A percentile compares a stretch with the other conserved stretches of the same genome.
Conservation (phyloP, 2,113 vertebrate genomes). For the Cyanocitta stelleri region DNA sequence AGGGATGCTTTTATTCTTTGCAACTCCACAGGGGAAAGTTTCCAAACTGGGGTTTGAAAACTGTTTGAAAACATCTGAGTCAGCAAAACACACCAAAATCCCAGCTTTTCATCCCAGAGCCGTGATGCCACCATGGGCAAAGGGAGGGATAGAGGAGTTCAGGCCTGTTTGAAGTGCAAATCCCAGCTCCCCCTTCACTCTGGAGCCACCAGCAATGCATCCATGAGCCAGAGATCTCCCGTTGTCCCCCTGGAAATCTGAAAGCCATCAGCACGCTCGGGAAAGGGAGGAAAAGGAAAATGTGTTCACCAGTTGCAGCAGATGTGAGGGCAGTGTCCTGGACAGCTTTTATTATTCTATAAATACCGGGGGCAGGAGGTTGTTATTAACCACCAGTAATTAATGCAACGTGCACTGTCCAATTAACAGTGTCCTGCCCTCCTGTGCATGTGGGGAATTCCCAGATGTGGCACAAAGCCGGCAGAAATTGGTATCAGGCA, state of each 20-base stretch:
- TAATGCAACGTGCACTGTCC: constrained; percentile 55
- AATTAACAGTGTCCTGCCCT: constrained; percentile 28
- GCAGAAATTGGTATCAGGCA: not conserved
- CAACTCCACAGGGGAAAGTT: not conserved
- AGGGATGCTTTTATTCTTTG: not conserved
- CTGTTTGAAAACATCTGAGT: not conserved
- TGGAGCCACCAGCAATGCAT: not conserved
- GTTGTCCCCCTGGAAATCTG: constrained; percentile 45
- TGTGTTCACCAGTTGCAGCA: constrained; percentile 59
- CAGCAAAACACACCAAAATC: not conserved
- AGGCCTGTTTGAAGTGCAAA: not conserved
- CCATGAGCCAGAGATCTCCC: not conserved
- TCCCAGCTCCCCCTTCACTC: not conserved
- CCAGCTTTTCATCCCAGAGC: not conserved
- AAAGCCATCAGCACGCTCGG: constrained; percentile 42
- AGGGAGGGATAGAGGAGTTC: not conserved
- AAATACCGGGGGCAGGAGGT: constrained; percentile 60
- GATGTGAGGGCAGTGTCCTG: constrained; percentile 44
- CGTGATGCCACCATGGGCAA: rapidly evolving
- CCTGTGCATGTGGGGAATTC: not conserved
- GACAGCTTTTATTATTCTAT: constrained; percentile 56
- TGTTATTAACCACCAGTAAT: constrained; percentile 59
- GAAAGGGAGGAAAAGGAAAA: constrained; percentile 54
- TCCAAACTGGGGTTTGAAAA: not conserved
- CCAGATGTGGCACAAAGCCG: not conserved